Percentiles rank a stretch among this genome's conserved stretches.
These are phyloP conservation scores for Lepus oiostolus DNA, from an alignment of 2,797 vertebrate species.

Conservation along the genomic window DNA sequence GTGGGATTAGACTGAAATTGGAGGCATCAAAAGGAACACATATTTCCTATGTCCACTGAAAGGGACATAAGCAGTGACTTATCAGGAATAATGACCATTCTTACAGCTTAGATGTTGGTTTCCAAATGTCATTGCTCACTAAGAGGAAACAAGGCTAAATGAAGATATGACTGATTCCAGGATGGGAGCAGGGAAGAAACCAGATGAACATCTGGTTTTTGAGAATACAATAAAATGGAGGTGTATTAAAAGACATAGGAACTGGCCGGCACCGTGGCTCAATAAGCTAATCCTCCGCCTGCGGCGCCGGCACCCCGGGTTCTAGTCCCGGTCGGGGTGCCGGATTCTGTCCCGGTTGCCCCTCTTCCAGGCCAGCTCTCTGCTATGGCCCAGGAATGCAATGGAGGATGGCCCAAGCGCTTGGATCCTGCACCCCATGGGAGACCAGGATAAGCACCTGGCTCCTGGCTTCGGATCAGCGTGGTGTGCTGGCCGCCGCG, in stretches of 20 bases:
- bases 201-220: not conserved
- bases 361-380: too few species aligned
- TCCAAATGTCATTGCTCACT: slow-evolving; percentile 7
- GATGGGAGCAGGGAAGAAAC: not conserved
- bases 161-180: not conserved
- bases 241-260: not conserved
- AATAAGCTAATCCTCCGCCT: too few species aligned
- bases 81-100: not conserved
- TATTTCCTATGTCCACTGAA: not conserved
- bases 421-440: too few species aligned
- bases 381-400: too few species aligned
- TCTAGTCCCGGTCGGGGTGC: too few species aligned
- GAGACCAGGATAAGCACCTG: too few species aligned
- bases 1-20: not conserved
- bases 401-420: too few species aligned
- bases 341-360: too few species aligned
- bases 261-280: not conserved
- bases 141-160: not conserved
- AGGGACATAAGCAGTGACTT: not conserved
- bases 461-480: too few species aligned
- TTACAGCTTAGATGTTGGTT: not conserved
- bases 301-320: too few species aligned
- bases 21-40: not conserved
- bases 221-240: too few species aligned
- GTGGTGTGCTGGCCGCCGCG: too few species aligned